Base-by-base conservation (phyloP, 92 coral and sea anemone genomes). In the Phymanthus crucifer region DNA sequence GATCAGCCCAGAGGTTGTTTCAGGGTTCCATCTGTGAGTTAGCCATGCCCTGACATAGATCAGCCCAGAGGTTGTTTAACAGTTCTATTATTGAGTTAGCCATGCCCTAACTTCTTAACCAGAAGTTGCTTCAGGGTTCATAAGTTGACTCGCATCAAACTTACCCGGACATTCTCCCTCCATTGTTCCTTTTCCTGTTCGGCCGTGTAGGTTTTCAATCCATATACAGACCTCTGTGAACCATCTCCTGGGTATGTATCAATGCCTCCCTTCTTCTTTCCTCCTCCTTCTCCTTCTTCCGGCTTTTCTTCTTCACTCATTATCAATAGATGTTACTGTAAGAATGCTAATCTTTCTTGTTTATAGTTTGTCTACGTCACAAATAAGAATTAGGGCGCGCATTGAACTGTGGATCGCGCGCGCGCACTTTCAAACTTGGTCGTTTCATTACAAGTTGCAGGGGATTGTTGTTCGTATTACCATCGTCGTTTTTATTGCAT, bases 161-260 rank as follows among this genome's bases (percentile, higher is more conserved):
- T 7, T 82, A 93, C 99, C 94, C 82, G 77, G 37, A 93, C 88
- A 37, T 86, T 86, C 79, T 95, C 96, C 58, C 99, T 78, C 99
- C 99, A 91, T 48, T 95, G 99, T 32, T 95, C 98, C 80, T 95
- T 95, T 17, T 74, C 84, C 80, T 93, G 98, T 65, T 93, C 99
- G 6, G 89, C 84, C 32, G 96, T 93, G 88, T 85, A 95, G 11
- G 85, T 84, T 58, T 93, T 88, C 34, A 89, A 83, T 21, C 99
- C 99, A 65, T 93, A 93, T 85, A 74, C 84, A 6, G 99, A 90
- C 93, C 85, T 93, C 4, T 67, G 40, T 32, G 72, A 40, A 16
- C 90, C 91, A 40, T 78, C 85, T 17, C 85, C 94, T 19, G 86
- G 84, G 72, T 35, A 70, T 23, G 74, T 9, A 14, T 13, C 24